Evolutionary conservation across 1,140 invertebrate species (phyloP).

Genomic region (Heliconius nattereri): DNA sequence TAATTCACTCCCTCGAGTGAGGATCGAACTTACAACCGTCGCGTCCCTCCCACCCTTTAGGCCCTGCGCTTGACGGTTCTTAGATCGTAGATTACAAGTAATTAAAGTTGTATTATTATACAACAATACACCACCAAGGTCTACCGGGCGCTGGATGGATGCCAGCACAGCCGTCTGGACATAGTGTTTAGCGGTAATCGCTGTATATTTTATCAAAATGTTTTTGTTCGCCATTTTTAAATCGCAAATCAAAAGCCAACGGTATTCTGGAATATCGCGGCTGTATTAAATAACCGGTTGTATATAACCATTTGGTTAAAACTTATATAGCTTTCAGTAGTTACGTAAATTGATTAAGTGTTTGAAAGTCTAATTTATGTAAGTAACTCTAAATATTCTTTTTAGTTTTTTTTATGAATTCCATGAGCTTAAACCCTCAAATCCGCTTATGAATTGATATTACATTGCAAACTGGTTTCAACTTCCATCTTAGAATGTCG

Average conservation of each 20-base stretch:
- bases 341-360: not conserved
- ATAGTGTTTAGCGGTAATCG: conserved; percentile 34
- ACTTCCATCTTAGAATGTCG: conserved; percentile 4
- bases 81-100: conserved; percentile 40
- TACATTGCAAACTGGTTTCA: not conserved
- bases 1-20: no score
- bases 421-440: not conserved
- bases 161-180: conserved; percentile 50
- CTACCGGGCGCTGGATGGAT: conserved; percentile 46
- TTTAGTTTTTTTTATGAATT: not conserved
- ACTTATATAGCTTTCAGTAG: not conserved
- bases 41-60: no score
- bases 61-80: no score
- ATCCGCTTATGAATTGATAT: not conserved
- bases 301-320: not conserved
- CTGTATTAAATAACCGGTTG: conserved; percentile 28
- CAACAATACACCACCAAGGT: conserved; percentile 55
- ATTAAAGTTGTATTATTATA: conserved; percentile 54
- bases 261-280: conserved; percentile 38
- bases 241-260: conserved; percentile 30
- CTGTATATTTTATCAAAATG: conserved; percentile 38
- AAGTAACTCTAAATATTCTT: not conserved
- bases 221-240: conserved; percentile 36
- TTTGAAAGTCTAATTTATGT: not conserved
- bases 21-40: no score